Evolutionary conservation across 2,888 invertebrate genomes (phyloP).

Genomic region (Cheilosia vulpina): DNA sequence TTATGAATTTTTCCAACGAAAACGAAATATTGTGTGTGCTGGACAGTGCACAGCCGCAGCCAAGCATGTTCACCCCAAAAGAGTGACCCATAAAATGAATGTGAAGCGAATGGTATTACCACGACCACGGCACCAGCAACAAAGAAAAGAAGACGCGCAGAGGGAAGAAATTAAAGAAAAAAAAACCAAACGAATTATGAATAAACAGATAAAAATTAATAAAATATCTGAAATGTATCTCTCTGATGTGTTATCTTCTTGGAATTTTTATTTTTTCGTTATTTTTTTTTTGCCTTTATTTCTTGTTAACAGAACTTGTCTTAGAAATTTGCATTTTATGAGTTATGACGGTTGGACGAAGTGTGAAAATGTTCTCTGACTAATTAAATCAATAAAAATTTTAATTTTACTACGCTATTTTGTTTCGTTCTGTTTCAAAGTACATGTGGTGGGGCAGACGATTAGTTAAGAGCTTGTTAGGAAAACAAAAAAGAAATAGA

Average conservation of each 20-base stretch:
- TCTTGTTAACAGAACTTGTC: conserved; percentile 58
- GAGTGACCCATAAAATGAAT: conserved; percentile 71
- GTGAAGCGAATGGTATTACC: conserved; percentile 36
- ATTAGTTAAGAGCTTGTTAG: too few relatives aligned
- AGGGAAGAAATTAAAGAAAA: conserved; percentile 27
- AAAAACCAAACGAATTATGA: conserved; percentile 52
- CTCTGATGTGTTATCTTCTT: conserved; percentile 65
- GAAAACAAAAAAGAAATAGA: too few relatives aligned
- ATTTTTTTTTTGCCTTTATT: conserved; percentile 8
- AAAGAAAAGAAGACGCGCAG: conserved; percentile 49
- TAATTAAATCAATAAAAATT: conserved; percentile 74
- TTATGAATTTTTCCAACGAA: conserved; percentile 20
- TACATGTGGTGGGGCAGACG: neutral
- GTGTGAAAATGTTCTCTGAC: conserved; percentile 74
- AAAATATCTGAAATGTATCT: conserved; percentile 70
- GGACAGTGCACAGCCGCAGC: conserved; percentile 33
- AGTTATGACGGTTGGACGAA: conserved; percentile 62
- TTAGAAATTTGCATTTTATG: conserved; percentile 74
- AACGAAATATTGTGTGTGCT: conserved; percentile 27
- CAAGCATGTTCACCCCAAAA: conserved; percentile 74
- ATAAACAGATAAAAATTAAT: conserved; percentile 71
- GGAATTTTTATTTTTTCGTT: conserved; percentile 35
- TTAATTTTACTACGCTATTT: conserved; percentile 41
- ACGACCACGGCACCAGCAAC: conserved; percentile 18
- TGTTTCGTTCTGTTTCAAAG: neutral